phyloP scores from a whole-genome alignment of 1,140 invertebrate species.

The Plodia interpunctella region DNA sequence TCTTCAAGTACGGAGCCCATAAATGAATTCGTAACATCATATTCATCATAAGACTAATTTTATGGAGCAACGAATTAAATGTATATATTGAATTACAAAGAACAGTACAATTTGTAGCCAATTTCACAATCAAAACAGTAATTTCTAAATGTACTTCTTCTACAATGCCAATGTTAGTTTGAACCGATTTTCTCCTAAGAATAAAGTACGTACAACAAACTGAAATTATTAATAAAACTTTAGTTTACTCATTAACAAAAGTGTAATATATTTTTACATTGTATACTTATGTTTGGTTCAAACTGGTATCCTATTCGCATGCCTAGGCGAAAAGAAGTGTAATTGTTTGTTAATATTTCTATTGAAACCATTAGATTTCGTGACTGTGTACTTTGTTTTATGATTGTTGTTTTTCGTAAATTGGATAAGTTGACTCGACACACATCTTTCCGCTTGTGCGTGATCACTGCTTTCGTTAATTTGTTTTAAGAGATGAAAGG shows the following conservation, averaged over 20 bases:
- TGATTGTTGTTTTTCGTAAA: conserved; percentile 57
- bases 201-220: background rate
- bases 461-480: conserved; percentile 70
- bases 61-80: too few species aligned
- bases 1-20: too few species aligned
- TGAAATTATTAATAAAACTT: too few species aligned
- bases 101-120: too few species aligned
- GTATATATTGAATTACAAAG: too few species aligned
- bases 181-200: conserved; percentile 35
- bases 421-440: conserved; percentile 58
- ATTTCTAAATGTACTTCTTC: conserved; percentile 27
- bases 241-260: too few species aligned
- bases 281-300: conserved; percentile 42
- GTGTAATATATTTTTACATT: background rate
- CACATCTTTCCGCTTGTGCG: conserved; percentile 74
- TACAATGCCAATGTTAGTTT: conserved; percentile 28
- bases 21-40: too few species aligned
- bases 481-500: conserved; percentile 28
- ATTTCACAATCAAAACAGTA: background rate
- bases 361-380: conserved; percentile 53
- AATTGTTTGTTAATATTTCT: conserved; percentile 43
- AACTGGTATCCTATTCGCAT: conserved; percentile 51
- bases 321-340: conserved; percentile 74
- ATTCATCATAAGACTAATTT: too few species aligned
- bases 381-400: conserved; percentile 60